Base-by-base conservation (phyloP, 2,888 invertebrate species). In the Eristalinus aeneus region DNA sequence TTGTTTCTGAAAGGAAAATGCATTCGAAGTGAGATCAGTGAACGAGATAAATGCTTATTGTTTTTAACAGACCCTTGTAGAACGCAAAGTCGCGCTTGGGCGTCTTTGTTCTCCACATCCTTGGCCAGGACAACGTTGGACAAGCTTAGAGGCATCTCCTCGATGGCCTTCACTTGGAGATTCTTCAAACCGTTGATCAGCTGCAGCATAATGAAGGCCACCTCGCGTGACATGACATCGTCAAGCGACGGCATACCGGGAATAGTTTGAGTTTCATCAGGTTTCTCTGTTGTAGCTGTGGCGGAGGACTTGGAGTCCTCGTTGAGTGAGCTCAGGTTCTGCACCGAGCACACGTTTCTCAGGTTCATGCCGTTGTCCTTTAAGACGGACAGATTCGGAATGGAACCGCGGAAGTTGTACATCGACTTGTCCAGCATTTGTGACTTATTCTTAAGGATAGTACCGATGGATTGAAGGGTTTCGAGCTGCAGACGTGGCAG, bases 111-210 rank as follows among this genome's bases (percentile, higher is more conserved):
- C 69, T 95, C 95, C 88, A 93, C 91, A 89, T 94, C 97, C 89
- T 95, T 95, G 88, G 96, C 94, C 6, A 97, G 93, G 10, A 97
- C 94, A 88, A 97, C 96, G 88, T 96, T 96, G 36, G 95, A 95
- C 78, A 97, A 92, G 86, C 95, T 94, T 63, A 95, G 93, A 0
- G 96, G 94, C 39, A 96, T 94, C 89, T 97, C 97, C 90, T 97
- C 97, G 27, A 96, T 95, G 1, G 97, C 97, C 88, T 96, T 95
- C 0, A 96, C 96, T 91, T 97, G 97, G 27, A 97, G 93, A 90
- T 95, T 96, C 91, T 97, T 97, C 88, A 97, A 93, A 0, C 96
- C 96, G 88, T 96, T 97, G 31, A 97, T 95, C 81, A 97, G 93
- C 90, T 97, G 97, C 72, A 97, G 93, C 93, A 97, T 94, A 88